Evolutionary conservation across 2,888 invertebrate species (phyloP), one percentile per base, ranked within the genome.

Genomic region (Dorcus parallelipipedus): DNA sequence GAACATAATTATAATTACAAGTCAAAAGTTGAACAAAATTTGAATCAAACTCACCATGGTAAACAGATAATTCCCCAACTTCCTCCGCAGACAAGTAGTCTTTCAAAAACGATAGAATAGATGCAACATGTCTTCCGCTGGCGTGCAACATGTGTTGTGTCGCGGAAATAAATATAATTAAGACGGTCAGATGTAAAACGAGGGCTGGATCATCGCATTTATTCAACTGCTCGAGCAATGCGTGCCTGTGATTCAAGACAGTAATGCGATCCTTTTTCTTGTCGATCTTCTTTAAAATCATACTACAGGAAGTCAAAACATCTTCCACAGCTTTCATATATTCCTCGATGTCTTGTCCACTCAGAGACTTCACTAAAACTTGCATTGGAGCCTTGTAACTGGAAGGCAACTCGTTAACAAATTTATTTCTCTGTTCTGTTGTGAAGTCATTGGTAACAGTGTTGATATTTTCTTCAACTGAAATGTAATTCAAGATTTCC

Each of bases 41-140:
- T 17, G 20, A 14, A 43, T 42, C 10, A n/a, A 57, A 52, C 79
- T 76, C 79, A 95, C 95, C 94, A 81, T 95, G 91, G 77, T 88
- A 93, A 51, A 82, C 79, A 47, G 85, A 83, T 1, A 97, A 80
- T 56, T 84, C 78, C 1, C 81, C 75, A 72, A 84, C 83, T 57
- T 89, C 84, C 5, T 90, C 87, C 23, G 82, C 80, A 60, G 84
- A 84, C 51, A 97, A 76, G 67, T 86, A 85, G 20, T 83, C 80
- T 64, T 88, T 86, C 52, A 97, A 82, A 75, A 86, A 90, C 1
- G 82, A 73, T 48, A 97, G 81, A 65, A 97, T 84, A 14, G 87
- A 82, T 0, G 94, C 88, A 9, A 98, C 94, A 79, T 95, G 95
- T 75, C 93, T 88, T 0, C 98, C 98, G 26, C 97, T 96, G 9